phyloP scores from a whole-genome alignment of 2,888 invertebrate genomes.

The Chironomus riparius region DNA sequence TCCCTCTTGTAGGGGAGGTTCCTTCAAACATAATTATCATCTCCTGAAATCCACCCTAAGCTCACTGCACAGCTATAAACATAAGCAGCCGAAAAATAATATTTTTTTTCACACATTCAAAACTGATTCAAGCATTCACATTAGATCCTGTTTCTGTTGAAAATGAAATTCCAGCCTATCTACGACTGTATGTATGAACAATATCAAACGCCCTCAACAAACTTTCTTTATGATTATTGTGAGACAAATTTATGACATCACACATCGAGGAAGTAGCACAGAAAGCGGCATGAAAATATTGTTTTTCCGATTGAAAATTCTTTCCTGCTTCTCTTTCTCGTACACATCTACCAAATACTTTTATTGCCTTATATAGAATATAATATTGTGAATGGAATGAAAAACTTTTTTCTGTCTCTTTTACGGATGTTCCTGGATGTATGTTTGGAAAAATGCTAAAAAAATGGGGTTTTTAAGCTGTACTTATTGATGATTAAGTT shows the following conservation, averaged over 20 bases:
- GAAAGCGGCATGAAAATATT: neutral
- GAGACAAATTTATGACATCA: constrained; percentile 12
- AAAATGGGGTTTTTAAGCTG: too few relatives aligned
- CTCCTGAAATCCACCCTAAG: too few relatives aligned
- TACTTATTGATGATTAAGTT: too few relatives aligned
- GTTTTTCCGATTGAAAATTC: neutral
- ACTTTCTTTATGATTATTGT: constrained; percentile 15
- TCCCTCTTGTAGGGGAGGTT: too few relatives aligned
- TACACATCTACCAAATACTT: neutral
- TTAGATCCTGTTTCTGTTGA: neutral
- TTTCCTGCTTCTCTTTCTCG: neutral
- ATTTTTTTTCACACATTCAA: too few relatives aligned
- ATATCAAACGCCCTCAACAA: neutral
- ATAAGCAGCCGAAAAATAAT: too few relatives aligned
- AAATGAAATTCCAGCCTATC: neutral
- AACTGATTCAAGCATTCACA: too few relatives aligned
- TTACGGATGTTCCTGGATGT: neutral
- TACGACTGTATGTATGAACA: neutral
- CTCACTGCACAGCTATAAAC: too few relatives aligned
- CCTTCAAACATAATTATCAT: too few relatives aligned
- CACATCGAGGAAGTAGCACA: neutral
- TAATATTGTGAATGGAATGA: neutral
- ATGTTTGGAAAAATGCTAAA: neutral
- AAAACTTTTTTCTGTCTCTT: neutral
- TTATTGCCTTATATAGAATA: neutral